Evolutionary conservation across 1,140 invertebrate genomes (phyloP).

Genomic region (Bombus superbus): DNA sequence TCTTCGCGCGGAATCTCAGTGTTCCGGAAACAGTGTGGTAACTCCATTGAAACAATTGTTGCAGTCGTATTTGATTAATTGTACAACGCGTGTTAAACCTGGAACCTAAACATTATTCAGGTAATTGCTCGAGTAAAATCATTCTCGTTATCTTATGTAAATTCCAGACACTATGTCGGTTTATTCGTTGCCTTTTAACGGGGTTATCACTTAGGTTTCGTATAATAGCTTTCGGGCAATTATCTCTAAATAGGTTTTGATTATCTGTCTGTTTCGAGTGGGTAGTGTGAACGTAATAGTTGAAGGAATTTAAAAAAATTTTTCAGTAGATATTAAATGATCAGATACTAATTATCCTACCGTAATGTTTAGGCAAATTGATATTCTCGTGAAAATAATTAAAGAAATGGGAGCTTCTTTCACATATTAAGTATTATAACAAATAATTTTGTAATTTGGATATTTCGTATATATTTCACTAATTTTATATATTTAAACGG

Average conservation of each 20-base stretch:
- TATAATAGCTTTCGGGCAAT: background rate
- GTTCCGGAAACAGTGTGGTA: background rate
- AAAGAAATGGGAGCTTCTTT: no score
- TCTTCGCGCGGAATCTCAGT: background rate
- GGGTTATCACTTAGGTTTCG: background rate
- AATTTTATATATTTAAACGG: no score
- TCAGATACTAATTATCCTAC: no score
- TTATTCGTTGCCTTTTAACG: background rate
- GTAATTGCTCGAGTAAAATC: background rate
- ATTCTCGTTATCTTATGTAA: slow-evolving; percentile 11
- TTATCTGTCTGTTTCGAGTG: background rate
- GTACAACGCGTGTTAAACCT: background rate
- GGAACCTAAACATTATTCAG: background rate
- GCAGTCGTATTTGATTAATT: background rate
- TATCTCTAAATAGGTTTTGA: background rate
- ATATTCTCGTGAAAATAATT: no score
- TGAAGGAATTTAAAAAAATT: background rate
- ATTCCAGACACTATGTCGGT: background rate
- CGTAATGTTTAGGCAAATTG: no score
- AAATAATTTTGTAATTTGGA: no score
- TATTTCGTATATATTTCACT: no score
- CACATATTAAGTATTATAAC: no score
- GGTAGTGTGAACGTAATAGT: background rate
- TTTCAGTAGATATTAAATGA: background rate
- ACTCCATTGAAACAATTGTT: background rate